A percentile compares a stretch with the other conserved stretches of the same genome.
Conservation (phyloP, 2,113 vertebrate species). For the Callithrix jacchus region DNA sequence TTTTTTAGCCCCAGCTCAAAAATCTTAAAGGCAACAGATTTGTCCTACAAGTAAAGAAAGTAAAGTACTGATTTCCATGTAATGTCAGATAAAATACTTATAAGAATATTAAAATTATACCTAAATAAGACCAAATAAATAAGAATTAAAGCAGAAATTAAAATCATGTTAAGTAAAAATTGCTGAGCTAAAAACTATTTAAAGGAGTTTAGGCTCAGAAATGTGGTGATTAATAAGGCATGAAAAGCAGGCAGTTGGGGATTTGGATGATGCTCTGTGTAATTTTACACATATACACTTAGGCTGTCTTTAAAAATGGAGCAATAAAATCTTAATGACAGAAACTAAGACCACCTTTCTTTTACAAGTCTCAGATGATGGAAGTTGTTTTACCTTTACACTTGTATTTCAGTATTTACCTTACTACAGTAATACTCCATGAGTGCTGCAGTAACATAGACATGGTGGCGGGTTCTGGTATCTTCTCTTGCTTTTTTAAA, state of each 20-base stretch:
- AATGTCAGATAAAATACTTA: slow-evolving; percentile 3
- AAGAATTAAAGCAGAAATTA: slow-evolving; percentile 46
- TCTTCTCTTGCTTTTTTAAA: slow-evolving; percentile 99
- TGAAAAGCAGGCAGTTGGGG: not conserved
- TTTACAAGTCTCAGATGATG: slow-evolving; percentile 40
- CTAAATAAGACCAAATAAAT: slow-evolving; percentile 1
- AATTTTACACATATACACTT: not conserved
- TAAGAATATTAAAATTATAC: slow-evolving; percentile 32
- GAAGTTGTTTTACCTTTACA: not conserved
- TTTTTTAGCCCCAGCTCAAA: slow-evolving; percentile 99
- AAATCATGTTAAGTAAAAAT: slow-evolving; percentile 38
- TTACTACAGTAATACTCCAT: slow-evolving; percentile 99
- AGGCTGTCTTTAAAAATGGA: slow-evolving; percentile 25
- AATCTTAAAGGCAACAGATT: slow-evolving; percentile 99
- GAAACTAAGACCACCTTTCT: slow-evolving; percentile 11
- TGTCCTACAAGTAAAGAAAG: slow-evolving; percentile 88
- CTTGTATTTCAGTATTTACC: slow-evolving; percentile 82
- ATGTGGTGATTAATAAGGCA: not conserved
- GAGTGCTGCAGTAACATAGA: slow-evolving; percentile 98
- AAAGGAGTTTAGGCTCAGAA: not conserved
- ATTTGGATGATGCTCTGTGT: not conserved
- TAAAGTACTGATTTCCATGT: slow-evolving; percentile 37
- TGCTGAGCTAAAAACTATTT: not conserved
- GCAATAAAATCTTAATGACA: not conserved
- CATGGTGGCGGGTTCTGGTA: slow-evolving; percentile 94